These are phyloP conservation scores for Sebastes jordani DNA, from an alignment of 2,797 vertebrate species.

Conservation along the genomic window DNA sequence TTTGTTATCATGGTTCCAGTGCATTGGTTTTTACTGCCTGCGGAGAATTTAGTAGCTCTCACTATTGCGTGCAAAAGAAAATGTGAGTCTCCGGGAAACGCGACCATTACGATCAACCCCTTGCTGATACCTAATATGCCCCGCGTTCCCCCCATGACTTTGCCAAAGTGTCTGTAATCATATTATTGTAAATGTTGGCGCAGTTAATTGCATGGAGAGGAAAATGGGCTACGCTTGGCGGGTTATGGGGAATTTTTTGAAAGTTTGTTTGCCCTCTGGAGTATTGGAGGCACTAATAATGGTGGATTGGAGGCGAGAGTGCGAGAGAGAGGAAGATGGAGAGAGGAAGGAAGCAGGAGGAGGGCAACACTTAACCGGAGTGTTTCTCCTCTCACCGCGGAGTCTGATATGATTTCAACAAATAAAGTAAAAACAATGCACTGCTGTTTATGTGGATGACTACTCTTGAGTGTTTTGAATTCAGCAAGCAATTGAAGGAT, in stretches of 20 bases:
- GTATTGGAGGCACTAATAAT: slow-evolving; percentile 87
- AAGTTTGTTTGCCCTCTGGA: slow-evolving; percentile 94
- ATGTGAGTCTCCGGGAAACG: slow-evolving; percentile 97
- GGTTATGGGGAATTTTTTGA: slow-evolving; percentile 94
- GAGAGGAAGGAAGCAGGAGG: slow-evolving; percentile 61
- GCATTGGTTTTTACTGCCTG: slow-evolving; percentile 99
- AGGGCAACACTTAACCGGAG: slow-evolving; percentile 62
- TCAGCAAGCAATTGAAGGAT: slow-evolving; percentile 5
- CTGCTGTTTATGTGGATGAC: slow-evolving; percentile 23
- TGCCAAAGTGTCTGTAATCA: slow-evolving; percentile 99
- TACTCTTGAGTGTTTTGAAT: slow-evolving; percentile 18
- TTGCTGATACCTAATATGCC: slow-evolving; percentile 99
- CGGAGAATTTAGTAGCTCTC: slow-evolving; percentile 99
- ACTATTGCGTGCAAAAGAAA: slow-evolving; percentile 94
- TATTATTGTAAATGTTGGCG: slow-evolving; percentile 99
- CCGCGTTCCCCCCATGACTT: slow-evolving; percentile 91
- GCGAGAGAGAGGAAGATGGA: slow-evolving; percentile 63
- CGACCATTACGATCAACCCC: slow-evolving; percentile 99
- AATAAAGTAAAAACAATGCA: slow-evolving; percentile 48
- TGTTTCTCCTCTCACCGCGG: slow-evolving; percentile 53
- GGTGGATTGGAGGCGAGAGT: slow-evolving; percentile 77
- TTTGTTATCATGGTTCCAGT: slow-evolving; percentile 99
- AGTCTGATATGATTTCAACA: slow-evolving; percentile 56
- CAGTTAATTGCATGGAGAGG: slow-evolving; percentile 99
- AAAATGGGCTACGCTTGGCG: slow-evolving; percentile 96